Evolutionary conservation across 2,797 vertebrate species (phyloP), one percentile per base, ranked within the genome.

Genomic region (Novumbra hubbsi): DNA sequence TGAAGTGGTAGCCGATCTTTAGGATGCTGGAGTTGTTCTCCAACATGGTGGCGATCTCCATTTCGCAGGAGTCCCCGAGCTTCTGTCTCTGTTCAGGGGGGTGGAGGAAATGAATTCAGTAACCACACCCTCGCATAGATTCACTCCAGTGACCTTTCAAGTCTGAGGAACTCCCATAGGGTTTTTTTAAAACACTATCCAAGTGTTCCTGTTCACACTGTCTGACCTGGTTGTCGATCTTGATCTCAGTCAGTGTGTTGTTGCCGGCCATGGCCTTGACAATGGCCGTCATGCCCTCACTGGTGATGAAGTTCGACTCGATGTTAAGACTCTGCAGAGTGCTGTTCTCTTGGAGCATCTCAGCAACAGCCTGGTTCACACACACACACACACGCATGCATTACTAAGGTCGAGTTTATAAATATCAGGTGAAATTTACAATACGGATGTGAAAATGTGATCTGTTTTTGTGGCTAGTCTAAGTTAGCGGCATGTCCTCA

Each of bases 221-320:
- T 70, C 78, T 27, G 30, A 97, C 97, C 95, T 99, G 97, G 86
- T 98, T 99, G 89, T 99, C 96, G 12, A 99, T 96, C 64, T 95
- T 95, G 17, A 99, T 90, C 89, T 98, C 97, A 0, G 88, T 84
- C 76, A 99, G 89, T 0, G 93, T 95, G 81, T 83, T 87, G 6
- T 97, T 98, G 71, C 82, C 82, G 73, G 90, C 89, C 92, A 98
- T 83, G 2, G 96, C 96, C 81, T 92, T 95, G 81, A 97, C 85
- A 71, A 99, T 87, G 1, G 95, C 93, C 94, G 92, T 93, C 93
- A 99, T 97, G 48, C 97, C 98, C 0, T 94, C 82, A 0, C 94
- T 88, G 52, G 95, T 98, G 86, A 99, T 98, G 90, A 99, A 99
- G 92, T 99, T 99, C 73, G 98, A 99, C 81, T 99, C 97, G 0